These are phyloP conservation scores for Phocides pigmalion DNA, from an alignment of 1,140 invertebrate species.

Conservation along the genomic window DNA sequence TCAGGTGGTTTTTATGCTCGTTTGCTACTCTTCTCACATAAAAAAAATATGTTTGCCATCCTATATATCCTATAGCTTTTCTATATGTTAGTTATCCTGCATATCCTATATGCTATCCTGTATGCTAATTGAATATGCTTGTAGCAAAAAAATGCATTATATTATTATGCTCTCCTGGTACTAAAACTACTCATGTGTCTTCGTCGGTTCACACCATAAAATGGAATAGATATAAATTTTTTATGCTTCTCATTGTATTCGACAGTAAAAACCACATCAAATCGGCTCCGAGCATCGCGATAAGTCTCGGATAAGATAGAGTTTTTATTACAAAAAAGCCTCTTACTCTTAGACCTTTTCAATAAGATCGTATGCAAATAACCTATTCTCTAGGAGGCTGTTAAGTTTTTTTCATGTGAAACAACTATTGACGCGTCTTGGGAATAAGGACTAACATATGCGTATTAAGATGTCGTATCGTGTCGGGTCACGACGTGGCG, in stretches of 20 bases:
- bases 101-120: too few species aligned
- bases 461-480: too few species aligned
- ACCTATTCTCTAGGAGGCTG: background rate
- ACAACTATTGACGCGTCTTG: too few species aligned
- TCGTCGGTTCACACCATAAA: slow-evolving; percentile 1
- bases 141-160: background rate
- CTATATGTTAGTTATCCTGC: too few species aligned
- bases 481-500: too few species aligned
- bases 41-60: too few species aligned
- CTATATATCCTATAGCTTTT: too few species aligned
- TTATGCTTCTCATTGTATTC: slow-evolving; percentile 18
- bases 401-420: background rate
- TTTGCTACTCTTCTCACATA: too few species aligned
- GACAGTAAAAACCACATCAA: slow-evolving; percentile 23
- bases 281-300: slow-evolving; percentile 12
- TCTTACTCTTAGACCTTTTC: slow-evolving; percentile 18
- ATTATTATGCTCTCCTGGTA: background rate
- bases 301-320: slow-evolving; percentile 13
- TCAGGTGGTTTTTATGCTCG: too few species aligned
- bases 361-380: slow-evolving; percentile 25
- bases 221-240: slow-evolving; percentile 13
- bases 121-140: too few species aligned
- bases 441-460: too few species aligned
- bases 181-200: background rate
- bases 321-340: slow-evolving; percentile 10